Base-by-base conservation (phyloP, 2,888 invertebrate species). In the Andrena bucephala region DNA sequence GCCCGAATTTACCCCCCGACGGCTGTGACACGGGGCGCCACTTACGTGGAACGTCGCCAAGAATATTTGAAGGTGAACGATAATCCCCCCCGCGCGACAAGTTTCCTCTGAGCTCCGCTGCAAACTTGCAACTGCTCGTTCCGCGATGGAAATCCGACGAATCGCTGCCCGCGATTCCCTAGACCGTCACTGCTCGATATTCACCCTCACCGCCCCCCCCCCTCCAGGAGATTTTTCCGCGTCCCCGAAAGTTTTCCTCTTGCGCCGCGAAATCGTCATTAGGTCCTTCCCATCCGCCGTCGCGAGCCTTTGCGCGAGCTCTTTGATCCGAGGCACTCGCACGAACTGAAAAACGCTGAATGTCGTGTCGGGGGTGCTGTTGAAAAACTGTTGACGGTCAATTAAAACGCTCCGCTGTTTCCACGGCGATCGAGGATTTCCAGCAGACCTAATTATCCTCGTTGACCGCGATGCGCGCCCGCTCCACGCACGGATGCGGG, bases 1-100 rank as follows among this genome's bases (percentile, higher is more conserved):
- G 57, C 59, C 65, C 65, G 29, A 78, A 75, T 78, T 73, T 66
- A 33, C 69, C 29, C 42, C 52, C 59, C 60, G 77, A 29, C 33
- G 57, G 62, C 65, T 54, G 77, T 76, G 82, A 66, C 80, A 82
- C 81, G 70, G 60, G 27, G 63, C 59, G 42, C 79, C 83, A 68
- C 71, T 85, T 66, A 59, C 77, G 69, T 67, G 81, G 75, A 75
- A 75, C 70, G 67, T 70, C 60, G 74, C 74, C 57, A 76, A 71
- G 75, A 72, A 75, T 66, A 78, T 81, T 73, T 48, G 70, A 83
- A 70, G 80, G 86, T 62, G 77, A 77, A 29, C 83, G 54, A 75
- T 67, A 71, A 77, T 81, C 71, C 69, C 20, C 20, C 27, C 10
- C 54, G 7, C 16, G 33, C 3, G 20, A n/a, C 31, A 77, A 67